These are phyloP conservation scores for Saccostrea cuccullata DNA, from an alignment of 1,140 invertebrate genomes.

Conservation along the genomic window DNA sequence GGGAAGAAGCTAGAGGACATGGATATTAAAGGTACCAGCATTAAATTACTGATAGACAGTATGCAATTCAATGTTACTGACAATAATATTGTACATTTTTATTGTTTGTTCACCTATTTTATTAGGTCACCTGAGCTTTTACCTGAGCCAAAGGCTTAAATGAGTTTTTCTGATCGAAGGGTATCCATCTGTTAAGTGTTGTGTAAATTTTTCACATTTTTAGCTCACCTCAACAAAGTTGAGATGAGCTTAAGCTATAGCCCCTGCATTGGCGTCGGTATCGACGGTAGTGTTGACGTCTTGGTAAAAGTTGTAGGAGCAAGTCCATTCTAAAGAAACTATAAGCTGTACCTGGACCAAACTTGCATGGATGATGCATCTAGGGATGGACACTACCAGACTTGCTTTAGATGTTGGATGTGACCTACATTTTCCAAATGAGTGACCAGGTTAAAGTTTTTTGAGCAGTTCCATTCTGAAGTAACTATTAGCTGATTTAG, in stretches of 20 bases:
- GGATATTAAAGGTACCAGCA: constrained; percentile 49
- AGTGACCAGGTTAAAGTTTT: too few species aligned
- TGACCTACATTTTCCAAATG: too few species aligned
- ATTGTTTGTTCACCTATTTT: constrained; percentile 16
- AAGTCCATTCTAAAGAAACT: neutral
- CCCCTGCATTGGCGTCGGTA: constrained; percentile 13
- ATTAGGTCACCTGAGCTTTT: constrained; percentile 15
- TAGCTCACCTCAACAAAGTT: constrained; percentile 8
- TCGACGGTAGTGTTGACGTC: neutral
- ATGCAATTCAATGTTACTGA: constrained; percentile 16
- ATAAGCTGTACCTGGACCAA: too few species aligned
- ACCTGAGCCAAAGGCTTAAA: constrained; percentile 8
- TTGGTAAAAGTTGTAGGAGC: constrained; percentile 9
- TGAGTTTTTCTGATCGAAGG: neutral
- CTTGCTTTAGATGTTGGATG: too few species aligned
- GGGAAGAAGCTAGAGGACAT: constrained; percentile 48
- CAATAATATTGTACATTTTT: constrained; percentile 17
- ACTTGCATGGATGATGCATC: too few species aligned
- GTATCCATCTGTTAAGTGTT: too few species aligned
- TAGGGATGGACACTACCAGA: too few species aligned
- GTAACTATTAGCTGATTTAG: constrained; percentile 16
- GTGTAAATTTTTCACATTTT: too few species aligned
- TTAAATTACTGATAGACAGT: constrained; percentile 1
- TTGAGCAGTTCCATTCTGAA: neutral
- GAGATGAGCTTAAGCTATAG: constrained; percentile 15